Percentiles rank a stretch among this genome's conserved stretches.
These are phyloP conservation scores for Idris sp. DNA, from an alignment of 1,140 invertebrate genomes.

Conservation along the genomic window DNA sequence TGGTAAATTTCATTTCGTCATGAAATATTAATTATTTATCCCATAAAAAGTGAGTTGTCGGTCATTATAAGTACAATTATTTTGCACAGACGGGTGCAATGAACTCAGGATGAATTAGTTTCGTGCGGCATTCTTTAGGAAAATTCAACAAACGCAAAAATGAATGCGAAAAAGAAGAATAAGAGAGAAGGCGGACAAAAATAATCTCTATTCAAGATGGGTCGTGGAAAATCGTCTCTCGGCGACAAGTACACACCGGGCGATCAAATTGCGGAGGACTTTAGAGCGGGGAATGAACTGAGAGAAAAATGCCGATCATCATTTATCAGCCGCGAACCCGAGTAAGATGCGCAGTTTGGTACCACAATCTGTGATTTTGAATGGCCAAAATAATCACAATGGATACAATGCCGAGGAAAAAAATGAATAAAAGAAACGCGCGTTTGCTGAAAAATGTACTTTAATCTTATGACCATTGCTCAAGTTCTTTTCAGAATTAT, in stretches of 20 bases:
- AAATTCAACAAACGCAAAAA: constrained; percentile 14
- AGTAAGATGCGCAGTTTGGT: constrained; percentile 23
- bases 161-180: constrained; percentile 14
- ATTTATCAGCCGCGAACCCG: constrained; percentile 22
- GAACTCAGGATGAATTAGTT: constrained; percentile 21
- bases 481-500: too few relatives aligned
- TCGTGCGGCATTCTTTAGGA: constrained; percentile 24
- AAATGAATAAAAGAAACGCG: too few relatives aligned
- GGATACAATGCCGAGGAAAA: constrained; percentile 67
- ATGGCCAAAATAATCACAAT: constrained; percentile 55
- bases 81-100: constrained; percentile 2
- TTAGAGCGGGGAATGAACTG: constrained; percentile 4
- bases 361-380: constrained; percentile 31
- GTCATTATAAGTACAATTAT: constrained; percentile 29
- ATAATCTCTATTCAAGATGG: constrained; percentile 12
- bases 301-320: constrained; percentile 39
- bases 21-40: constrained; percentile 59
- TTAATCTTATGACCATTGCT: too few relatives aligned
- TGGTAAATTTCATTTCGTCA: constrained; percentile 50
- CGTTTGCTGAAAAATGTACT: too few relatives aligned
- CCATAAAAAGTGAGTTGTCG: constrained; percentile 45
- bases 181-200: constrained; percentile 5
- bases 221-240: constrained; percentile 19
- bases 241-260: constrained; percentile 21
- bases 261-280: constrained; percentile 32